Conservation (phyloP, 2,113 vertebrate genomes). For the Heterochromis multidens region DNA sequence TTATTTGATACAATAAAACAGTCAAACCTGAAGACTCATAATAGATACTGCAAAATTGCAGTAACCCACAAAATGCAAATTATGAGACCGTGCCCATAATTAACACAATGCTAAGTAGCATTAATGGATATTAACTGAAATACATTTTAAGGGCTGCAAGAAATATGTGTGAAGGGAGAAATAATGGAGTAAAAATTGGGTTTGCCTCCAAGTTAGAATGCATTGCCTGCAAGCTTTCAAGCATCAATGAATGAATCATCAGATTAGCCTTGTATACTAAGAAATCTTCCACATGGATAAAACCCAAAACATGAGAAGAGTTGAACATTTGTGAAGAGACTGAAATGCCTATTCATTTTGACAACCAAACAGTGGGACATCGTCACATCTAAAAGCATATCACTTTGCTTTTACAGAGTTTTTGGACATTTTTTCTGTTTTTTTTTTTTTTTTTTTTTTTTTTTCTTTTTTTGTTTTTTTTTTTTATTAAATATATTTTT, state of each 20-base stretch:
- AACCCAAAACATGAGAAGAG: neutral
- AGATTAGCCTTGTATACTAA: neutral
- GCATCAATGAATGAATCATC: neutral
- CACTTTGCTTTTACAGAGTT: neutral
- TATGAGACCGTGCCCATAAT: neutral
- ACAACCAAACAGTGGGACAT: neutral
- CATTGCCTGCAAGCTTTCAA: neutral
- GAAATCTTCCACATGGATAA: neutral
- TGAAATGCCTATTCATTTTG: neutral
- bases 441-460: neutral
- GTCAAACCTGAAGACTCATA: neutral
- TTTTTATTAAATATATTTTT: no score
- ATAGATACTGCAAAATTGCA: neutral
- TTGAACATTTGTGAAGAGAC: neutral
- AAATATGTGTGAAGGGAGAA: neutral
- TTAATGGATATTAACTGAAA: neutral
- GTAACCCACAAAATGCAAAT: neutral
- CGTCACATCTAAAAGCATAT: neutral
- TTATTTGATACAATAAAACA: conserved; percentile 13
- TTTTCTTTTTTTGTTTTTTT: no score
- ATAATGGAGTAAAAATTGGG: neutral
- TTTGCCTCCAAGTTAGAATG: neutral
- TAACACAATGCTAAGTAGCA: neutral
- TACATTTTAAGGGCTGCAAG: neutral
- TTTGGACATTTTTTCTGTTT: neutral